Percentiles rank a stretch among this genome's conserved stretches.
phyloP scores from a whole-genome alignment of 2,888 invertebrate species.

The Idaea biselata region DNA sequence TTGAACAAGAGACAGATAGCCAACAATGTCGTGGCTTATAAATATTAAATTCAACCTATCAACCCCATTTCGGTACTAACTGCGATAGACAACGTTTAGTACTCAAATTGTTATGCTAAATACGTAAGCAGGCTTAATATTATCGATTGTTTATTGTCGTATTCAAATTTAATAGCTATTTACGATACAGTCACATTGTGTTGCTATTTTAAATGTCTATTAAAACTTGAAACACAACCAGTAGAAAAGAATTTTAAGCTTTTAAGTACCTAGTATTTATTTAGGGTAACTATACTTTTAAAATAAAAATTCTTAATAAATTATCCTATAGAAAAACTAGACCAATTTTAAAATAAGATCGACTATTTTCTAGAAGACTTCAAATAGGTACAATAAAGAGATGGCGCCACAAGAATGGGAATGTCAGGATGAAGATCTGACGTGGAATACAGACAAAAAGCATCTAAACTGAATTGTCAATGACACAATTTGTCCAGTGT shows the following conservation, averaged over 20 bases:
- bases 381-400: too few relatives aligned
- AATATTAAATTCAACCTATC: not conserved
- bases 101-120: not conserved
- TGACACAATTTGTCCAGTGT: too few relatives aligned
- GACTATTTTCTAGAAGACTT: too few relatives aligned
- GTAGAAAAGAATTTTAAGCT: not conserved
- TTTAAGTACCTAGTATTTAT: not conserved
- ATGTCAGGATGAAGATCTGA: too few relatives aligned
- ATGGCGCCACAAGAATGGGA: too few relatives aligned
- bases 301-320: not conserved
- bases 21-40: not conserved
- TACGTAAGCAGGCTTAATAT: constrained; percentile 5
- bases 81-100: not conserved
- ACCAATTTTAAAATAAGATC: too few relatives aligned
- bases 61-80: not conserved
- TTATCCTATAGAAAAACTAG: too few relatives aligned
- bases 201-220: not conserved
- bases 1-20: too few relatives aligned
- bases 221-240: not conserved
- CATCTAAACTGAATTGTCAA: too few relatives aligned
- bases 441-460: too few relatives aligned
- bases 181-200: constrained; percentile 4
- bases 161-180: not conserved
- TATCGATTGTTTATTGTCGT: constrained; percentile 12
- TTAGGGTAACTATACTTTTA: not conserved